Evolutionary conservation across 2,113 vertebrate species (phyloP), one percentile per base, ranked within the genome.

Genomic region (Mugil cephalus): DNA sequence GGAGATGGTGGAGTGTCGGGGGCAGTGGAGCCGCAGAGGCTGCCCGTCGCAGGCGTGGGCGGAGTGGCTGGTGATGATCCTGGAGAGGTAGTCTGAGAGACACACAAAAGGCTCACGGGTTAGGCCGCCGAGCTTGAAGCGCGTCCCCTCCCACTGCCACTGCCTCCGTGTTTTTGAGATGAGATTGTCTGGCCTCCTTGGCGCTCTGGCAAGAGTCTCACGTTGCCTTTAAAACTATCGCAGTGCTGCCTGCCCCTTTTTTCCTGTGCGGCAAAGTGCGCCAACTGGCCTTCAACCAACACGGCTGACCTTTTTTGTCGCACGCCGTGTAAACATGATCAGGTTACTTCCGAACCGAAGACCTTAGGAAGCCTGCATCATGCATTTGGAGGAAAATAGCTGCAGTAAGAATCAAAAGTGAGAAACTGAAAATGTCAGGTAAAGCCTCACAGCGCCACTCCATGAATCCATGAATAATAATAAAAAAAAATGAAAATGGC

Each of bases 41-140:
- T 96, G 94, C 43, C 98, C 97, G 1, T 99, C 97, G 36, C 96
- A 97, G 56, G 96, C 98, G 21, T 93, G 94, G 38, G 93, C 95
- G 0, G 95, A 97, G 77, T 98, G 98, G 86, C 96, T 97, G 81
- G 93, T 96, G 86, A 99, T 95, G 83, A 98, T 96, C 89, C 95
- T 95, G 77, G 94, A 96, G 85, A 99, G 91, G 93, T 99, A 99
- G 91, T 95, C 98, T 99, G 92, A 18, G 92, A 18, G 2, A 14
- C 2, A 84, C 85, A 94, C 39, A 40, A 40, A 40, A 3, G 39
- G 39, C 3, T 30, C 24, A 30, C 24, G 24, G 24, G 24, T 30
- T 30, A 30, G 24, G 24, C 5, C 5, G 24, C 24, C 2, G 24
- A 30, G 24, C 24, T 30, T 30, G 5, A 30, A 30, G 5, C 24